Base-by-base conservation (phyloP, 2,888 invertebrate species). In the Allygus modestus region DNA sequence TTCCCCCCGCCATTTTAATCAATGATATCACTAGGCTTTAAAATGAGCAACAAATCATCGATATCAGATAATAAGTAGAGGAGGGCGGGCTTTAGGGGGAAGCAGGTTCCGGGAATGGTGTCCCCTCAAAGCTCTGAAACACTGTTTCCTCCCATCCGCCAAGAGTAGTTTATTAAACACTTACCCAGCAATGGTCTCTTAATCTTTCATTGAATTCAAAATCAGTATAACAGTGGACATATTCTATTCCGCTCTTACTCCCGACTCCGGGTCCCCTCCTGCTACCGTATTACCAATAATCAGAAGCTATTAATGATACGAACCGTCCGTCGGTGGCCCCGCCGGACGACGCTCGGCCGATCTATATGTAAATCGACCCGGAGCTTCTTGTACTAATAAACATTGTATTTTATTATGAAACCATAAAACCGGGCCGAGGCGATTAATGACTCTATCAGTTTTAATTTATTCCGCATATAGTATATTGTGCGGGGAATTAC, bases 401-500 rank as follows among this genome's bases (percentile, higher is more conserved):
- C 77, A 77, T 77, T 77, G 77, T 77, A 77, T 77, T 77, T 77
- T 77, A 77, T 77, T 77, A 77, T 77, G 77, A 77, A 77, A 43
- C 77, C 77, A 77, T 77, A 77, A 77, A 77, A 77, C 77, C 41
- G 77, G 77, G 51, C 31, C 26, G 37, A 9, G 51, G 7, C 71
- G 77, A 77, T 77, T 77, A 77, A 77, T 77, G 77, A 51, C 77
- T 77, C 77, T 77, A 77, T 77, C 77, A 77, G 43, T 28, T 77
- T 77, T 77, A 77, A 77, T 77, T 77, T 77, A 77, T 77, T 77
- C 77, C 23, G 12, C 77, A 28, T 77, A 77, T n/a, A 11, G 65
- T 65, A 65, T 65, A 65, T 31, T 65, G 58, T 58, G 23, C 58
- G 58, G 26, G 28, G 65, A 23, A 65, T 65, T 65, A 65, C 65